These are phyloP conservation scores for Hydractinia symbiolongicarpus DNA, from an alignment of 30 jellyfish, hydroid and myxozoan species.

Conservation along the genomic window DNA sequence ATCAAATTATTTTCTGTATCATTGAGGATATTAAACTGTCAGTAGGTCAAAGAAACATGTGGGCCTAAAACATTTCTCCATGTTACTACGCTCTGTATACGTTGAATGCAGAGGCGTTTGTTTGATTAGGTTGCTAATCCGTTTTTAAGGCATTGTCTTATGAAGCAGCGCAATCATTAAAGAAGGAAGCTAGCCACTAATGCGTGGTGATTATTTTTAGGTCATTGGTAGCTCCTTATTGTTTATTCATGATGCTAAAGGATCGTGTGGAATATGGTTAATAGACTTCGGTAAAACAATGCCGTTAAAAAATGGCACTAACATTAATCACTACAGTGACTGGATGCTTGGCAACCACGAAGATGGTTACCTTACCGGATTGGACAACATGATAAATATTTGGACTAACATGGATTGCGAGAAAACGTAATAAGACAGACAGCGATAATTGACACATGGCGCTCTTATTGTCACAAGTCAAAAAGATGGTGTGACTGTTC, in stretches of 20 bases:
- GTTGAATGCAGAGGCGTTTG: too few species aligned
- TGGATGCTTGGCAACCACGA: constrained; percentile 93
- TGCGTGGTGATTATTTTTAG: constrained; percentile 21
- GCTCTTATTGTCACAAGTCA: too few species aligned
- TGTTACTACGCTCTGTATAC: too few species aligned
- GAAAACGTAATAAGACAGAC: background rate
- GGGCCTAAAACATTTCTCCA: too few species aligned
- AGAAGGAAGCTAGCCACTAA: background rate
- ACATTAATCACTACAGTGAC: constrained; percentile 48
- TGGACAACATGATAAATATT: constrained; percentile 78
- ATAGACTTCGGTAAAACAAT: constrained; percentile 94
- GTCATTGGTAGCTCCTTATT: constrained; percentile 89
- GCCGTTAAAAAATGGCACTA: constrained; percentile 44
- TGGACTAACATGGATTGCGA: constrained; percentile 17
- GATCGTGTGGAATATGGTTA: constrained; percentile 77
- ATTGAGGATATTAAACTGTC: too few species aligned
- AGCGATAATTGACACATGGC: too few species aligned
- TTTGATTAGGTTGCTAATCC: too few species aligned
- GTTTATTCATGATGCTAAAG: constrained; percentile 77
- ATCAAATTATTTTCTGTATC: too few species aligned
- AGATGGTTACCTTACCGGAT: constrained; percentile 90
- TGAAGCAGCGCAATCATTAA: background rate
- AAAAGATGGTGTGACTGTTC: too few species aligned
- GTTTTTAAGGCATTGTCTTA: too few species aligned
- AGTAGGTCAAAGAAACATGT: too few species aligned